Evolutionary conservation across 92 coral and sea anemone species (phyloP).

Genomic region (Desmophyllum pertusum): DNA sequence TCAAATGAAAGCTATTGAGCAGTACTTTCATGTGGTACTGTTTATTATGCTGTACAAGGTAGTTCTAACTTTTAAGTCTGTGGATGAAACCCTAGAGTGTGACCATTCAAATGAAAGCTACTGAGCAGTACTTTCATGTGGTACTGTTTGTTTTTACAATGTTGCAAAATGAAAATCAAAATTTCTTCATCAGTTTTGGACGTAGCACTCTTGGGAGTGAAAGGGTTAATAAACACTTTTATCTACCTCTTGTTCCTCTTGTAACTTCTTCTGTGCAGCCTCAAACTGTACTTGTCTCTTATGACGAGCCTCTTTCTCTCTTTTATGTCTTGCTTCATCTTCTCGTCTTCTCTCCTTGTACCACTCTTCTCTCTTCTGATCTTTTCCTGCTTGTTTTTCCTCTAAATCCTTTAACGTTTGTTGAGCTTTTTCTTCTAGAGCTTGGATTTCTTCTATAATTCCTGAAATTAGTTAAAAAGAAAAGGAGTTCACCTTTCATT

Average conservation of each 20-base stretch:
- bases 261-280: conserved; percentile 67
- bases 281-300: conserved; percentile 69
- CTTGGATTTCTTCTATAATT: conserved; percentile 36
- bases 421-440: conserved; percentile 81
- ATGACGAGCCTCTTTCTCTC: conserved; percentile 65
- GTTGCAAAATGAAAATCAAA: no score
- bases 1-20: no score
- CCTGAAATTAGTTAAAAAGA: neutral
- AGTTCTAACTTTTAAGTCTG: no score
- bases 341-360: conserved; percentile 75
- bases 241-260: conserved; percentile 71
- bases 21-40: no score
- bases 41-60: no score
- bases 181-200: no score
- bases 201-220: no score
- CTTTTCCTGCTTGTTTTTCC: conserved; percentile 70
- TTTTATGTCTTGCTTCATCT: conserved; percentile 67
- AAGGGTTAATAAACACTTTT: no score
- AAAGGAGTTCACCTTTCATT: neutral
- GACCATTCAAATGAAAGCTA: no score
- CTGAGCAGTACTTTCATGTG: no score
- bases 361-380: conserved; percentile 59
- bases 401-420: conserved; percentile 77
- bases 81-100: no score
- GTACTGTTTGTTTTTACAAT: no score